These are phyloP conservation scores for Hydractinia echinata DNA, from an alignment of 30 jellyfish, hydroid and myxozoan genomes.

Conservation along the genomic window DNA sequence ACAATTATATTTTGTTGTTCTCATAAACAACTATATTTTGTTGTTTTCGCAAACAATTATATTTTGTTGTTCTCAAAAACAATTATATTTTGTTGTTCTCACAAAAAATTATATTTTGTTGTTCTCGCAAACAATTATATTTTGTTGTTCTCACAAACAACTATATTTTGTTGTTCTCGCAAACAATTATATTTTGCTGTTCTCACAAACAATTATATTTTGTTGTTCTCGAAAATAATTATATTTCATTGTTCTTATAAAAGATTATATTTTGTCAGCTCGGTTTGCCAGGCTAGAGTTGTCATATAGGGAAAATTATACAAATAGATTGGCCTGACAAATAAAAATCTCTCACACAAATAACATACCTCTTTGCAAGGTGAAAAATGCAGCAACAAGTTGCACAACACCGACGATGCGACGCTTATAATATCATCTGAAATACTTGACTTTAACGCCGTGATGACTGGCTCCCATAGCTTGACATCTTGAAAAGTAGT, in stretches of 20 bases:
- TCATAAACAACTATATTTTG: no score
- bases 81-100: no score
- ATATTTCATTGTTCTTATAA: background rate
- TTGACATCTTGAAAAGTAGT: constrained; percentile 80
- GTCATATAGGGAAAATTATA: background rate
- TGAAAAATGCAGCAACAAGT: constrained; percentile 71
- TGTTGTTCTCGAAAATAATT: no score
- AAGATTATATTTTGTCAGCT: background rate
- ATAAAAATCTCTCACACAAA: background rate
- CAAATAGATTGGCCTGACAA: background rate
- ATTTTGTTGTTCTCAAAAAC: no score
- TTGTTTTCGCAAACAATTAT: no score
- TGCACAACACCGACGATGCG: constrained; percentile 82
- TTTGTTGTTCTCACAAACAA: no score
- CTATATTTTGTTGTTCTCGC: no score
- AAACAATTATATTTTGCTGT: no score
- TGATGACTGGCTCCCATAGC: constrained; percentile 78
- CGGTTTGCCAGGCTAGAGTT: background rate
- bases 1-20: no score
- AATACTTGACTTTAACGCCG: constrained; percentile 55
- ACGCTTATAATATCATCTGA: constrained; percentile 70
- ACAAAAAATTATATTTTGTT: no score
- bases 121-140: no score
- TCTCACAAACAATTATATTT: no score
- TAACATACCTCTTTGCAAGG: constrained; percentile 90